These are phyloP conservation scores for Elegia similella DNA, from an alignment of 2,888 invertebrate species.

Conservation along the genomic window DNA sequence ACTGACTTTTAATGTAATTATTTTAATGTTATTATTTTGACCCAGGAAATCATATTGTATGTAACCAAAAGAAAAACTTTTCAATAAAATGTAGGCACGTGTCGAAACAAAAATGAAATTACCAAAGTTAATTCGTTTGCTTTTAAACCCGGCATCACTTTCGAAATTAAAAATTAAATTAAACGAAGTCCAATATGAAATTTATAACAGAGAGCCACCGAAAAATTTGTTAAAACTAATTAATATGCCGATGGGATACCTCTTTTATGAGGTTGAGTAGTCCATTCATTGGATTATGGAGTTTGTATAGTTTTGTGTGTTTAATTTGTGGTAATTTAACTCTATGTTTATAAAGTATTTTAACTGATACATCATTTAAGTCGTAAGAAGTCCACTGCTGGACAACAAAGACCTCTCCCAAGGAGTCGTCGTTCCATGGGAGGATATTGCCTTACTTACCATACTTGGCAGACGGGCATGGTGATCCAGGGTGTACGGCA, in stretches of 20 bases:
- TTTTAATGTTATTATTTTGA: no score
- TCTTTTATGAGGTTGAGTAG: neutral
- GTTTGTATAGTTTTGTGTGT: neutral
- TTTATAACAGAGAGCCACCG: constrained; percentile 9
- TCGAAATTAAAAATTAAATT: constrained; percentile 6
- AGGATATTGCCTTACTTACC: no score
- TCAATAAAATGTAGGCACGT: neutral
- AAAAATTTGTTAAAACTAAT: constrained; percentile 20
- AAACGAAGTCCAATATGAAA: constrained; percentile 8
- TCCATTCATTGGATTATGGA: constrained; percentile 15
- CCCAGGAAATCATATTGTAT: no score
- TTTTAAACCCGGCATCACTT: constrained; percentile 1
- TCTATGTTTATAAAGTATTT: no score
- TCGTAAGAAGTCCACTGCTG: no score
- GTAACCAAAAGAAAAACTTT: neutral
- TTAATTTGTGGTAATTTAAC: neutral
- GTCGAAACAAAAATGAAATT: neutral
- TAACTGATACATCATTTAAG: no score
- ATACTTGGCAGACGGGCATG: no score
- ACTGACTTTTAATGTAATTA: no score
- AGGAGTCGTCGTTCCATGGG: no score
- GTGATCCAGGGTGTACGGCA: no score
- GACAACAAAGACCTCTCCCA: no score
- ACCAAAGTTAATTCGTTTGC: neutral
- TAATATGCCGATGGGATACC: constrained; percentile 21